These are phyloP conservation scores for Norana najaformis DNA, from an alignment of 2,888 invertebrate genomes.

Conservation along the genomic window DNA sequence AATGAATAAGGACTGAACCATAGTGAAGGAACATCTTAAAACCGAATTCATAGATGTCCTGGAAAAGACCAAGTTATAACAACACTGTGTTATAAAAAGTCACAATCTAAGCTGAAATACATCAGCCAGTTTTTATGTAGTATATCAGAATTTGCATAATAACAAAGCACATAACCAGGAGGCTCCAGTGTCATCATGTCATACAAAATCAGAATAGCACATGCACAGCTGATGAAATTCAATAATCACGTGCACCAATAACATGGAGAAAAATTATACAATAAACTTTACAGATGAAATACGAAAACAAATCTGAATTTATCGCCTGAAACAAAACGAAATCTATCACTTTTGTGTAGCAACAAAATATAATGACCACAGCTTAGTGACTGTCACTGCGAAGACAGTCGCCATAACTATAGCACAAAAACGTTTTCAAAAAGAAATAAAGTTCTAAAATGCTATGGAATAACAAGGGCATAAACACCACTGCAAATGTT, in stretches of 20 bases:
- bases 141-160: neutral
- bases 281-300: neutral
- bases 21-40: neutral
- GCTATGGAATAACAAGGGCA: neutral
- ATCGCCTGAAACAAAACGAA: neutral
- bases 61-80: neutral
- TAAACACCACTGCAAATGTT: neutral
- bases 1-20: neutral
- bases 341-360: constrained; percentile 4
- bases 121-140: constrained; percentile 1
- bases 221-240: neutral
- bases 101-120: neutral
- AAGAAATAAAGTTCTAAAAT: neutral
- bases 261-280: neutral
- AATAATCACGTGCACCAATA: neutral
- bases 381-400: neutral
- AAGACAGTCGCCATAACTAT: neutral
- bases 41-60: neutral
- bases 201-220: neutral
- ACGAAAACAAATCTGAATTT: neutral
- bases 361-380: neutral
- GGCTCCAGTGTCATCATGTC: neutral
- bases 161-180: neutral
- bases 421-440: neutral
- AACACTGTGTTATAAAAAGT: neutral